Percentiles rank a stretch among this genome's conserved stretches.
These are phyloP conservation scores for Drosophila navojoa DNA, from an alignment of 1,140 invertebrate genomes.

Conservation along the genomic window DNA sequence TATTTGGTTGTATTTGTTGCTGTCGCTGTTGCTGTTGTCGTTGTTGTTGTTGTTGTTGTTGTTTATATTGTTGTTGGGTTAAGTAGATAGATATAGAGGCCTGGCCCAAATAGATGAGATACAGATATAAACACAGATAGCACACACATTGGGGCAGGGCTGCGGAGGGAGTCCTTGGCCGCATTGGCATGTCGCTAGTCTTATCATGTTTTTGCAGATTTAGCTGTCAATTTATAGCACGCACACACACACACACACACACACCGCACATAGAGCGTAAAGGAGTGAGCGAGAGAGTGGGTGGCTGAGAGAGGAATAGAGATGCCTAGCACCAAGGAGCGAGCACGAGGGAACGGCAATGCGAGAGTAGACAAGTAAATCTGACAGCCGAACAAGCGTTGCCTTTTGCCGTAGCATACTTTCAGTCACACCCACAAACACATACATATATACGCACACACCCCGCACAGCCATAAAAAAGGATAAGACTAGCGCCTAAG, in stretches of 20 bases:
- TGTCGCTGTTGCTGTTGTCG: slow-evolving; percentile 26
- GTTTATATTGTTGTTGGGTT: slow-evolving; percentile 59
- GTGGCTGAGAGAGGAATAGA: background rate
- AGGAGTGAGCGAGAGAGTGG: background rate
- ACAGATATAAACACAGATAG: slow-evolving; percentile 51
- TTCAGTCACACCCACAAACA: slow-evolving; percentile 22
- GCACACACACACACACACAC: slow-evolving; percentile 39
- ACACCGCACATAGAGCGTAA: slow-evolving; percentile 33
- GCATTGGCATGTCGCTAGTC: slow-evolving; percentile 80
- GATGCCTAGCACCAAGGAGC: background rate
- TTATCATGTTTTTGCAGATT: slow-evolving; percentile 82
- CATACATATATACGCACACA: slow-evolving; percentile 11
- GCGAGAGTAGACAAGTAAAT: slow-evolving; percentile 70
- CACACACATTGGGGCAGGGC: slow-evolving; percentile 21
- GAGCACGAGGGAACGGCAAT: background rate
- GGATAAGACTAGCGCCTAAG: slow-evolving; percentile 59
- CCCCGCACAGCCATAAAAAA: slow-evolving; percentile 30
- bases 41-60: slow-evolving; percentile 28
- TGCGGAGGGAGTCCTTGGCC: slow-evolving; percentile 53
- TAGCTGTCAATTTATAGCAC: slow-evolving; percentile 79
- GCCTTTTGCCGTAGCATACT: slow-evolving; percentile 58
- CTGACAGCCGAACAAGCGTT: slow-evolving; percentile 77
- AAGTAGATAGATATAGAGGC: slow-evolving; percentile 65
- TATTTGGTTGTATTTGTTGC: slow-evolving; percentile 47
- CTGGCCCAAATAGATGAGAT: slow-evolving; percentile 48